phyloP scores from a whole-genome alignment of 2,888 invertebrate genomes.

The Metallyticus violacea region DNA sequence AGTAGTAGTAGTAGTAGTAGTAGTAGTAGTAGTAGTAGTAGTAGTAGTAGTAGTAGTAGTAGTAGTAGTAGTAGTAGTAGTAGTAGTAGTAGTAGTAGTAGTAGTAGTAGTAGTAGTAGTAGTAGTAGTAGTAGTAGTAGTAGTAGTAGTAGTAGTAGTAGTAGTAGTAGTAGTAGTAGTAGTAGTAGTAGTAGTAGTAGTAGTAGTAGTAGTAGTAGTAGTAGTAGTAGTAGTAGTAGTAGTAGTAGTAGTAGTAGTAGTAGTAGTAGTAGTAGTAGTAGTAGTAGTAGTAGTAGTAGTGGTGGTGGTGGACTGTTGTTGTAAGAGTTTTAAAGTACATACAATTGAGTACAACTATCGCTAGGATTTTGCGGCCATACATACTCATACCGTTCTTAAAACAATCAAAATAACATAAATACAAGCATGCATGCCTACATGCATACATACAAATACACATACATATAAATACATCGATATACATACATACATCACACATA shows the following conservation, averaged over 20 bases:
- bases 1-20: conserved; percentile 15
- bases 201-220: conserved; percentile 14
- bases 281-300: conserved; percentile 11
- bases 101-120: conserved; percentile 13
- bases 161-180: conserved; percentile 13
- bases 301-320: too few relatives aligned
- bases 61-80: conserved; percentile 9
- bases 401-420: neutral
- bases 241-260: conserved; percentile 16
- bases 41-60: conserved; percentile 4
- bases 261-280: conserved; percentile 13
- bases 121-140: conserved; percentile 15
- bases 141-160: conserved; percentile 13
- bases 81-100: conserved; percentile 3
- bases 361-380: too few relatives aligned
- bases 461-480: neutral
- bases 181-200: conserved; percentile 15
- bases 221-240: conserved; percentile 13
- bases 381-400: too few relatives aligned
- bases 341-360: too few relatives aligned
- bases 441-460: neutral
- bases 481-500: too few relatives aligned
- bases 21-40: conserved; percentile 9
- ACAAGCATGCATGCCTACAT: neutral
- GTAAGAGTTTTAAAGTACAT: too few relatives aligned